phyloP scores from a whole-genome alignment of 2,888 invertebrate species.

The Dinocampus coccinellae region DNA sequence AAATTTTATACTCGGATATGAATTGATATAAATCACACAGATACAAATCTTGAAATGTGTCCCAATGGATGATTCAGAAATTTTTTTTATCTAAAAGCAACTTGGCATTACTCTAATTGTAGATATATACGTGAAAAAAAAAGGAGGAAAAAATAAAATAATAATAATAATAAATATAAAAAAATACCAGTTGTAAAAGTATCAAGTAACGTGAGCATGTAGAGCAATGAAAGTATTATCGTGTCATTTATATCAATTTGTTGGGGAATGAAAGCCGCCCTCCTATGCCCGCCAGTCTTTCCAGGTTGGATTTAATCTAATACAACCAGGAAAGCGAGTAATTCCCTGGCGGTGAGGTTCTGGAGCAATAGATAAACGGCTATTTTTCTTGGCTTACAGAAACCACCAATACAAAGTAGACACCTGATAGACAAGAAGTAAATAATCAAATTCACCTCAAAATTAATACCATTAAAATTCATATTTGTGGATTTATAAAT shows the following conservation, averaged over 20 bases:
- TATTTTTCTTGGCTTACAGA: slow-evolving; percentile 44
- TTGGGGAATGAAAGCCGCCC: slow-evolving; percentile 30
- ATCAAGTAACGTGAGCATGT: slow-evolving; percentile 13
- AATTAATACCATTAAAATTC: slow-evolving; percentile 49
- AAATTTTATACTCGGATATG: no score
- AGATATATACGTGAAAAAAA: no score
- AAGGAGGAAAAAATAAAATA: no score
- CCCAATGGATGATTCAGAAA: no score
- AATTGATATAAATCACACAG: no score
- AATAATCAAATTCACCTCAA: slow-evolving; percentile 56
- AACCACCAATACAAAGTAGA: slow-evolving; percentile 27
- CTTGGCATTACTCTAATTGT: no score
- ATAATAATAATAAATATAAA: no score
- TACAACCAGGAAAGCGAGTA: slow-evolving; percentile 42
- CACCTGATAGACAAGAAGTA: slow-evolving; percentile 49
- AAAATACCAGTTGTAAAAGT: no score
- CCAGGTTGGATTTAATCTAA: slow-evolving; percentile 58
- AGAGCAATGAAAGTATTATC: slow-evolving; percentile 45
- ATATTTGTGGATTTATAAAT: no score
- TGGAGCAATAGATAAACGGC: slow-evolving; percentile 27
- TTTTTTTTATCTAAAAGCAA: no score
- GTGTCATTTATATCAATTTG: slow-evolving; percentile 64
- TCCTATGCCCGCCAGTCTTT: slow-evolving; percentile 23
- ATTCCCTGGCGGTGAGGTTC: slow-evolving; percentile 15
- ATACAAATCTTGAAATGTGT: no score